Evolutionary conservation across 2,113 vertebrate genomes (phyloP), one percentile per base, ranked within the genome.

Genomic region (Nanorana parkeri): DNA sequence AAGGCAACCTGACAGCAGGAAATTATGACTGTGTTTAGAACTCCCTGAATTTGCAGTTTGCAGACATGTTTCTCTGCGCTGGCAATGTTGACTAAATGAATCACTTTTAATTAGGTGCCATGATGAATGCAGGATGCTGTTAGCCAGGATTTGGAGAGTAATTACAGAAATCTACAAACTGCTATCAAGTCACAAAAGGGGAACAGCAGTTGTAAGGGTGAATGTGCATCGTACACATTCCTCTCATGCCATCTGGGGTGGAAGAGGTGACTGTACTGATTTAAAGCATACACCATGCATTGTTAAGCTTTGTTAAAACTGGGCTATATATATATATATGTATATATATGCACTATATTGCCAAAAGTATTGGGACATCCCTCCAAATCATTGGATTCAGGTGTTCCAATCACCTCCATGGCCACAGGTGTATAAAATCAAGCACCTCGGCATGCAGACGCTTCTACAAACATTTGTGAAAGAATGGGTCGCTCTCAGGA

Each of bases 51-150:
- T 58, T 60, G 52, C 36, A 47, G 20, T n/a, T 52, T 56, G 60
- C 61, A 11, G 65, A 47, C 69, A 15, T 21, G 55, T 47, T 68
- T 36, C 17, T 67, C 56, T 67, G 17, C 13, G 19, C n/a, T 63
- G 56, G 56, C 47, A 58, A 79, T n/a, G 8, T 41, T 68, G 51
- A 67, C 17, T 78, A 68, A 55, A 73, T 82, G 36, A 55, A 65
- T 82, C 80, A 54, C 47, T 76, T 61, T 78, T 69, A 77, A 83
- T 78, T 72, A 77, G 74, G 72, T 47, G 19, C 51, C 32, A 54
- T 69, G 77, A 69, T 72, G 68, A 81, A 72, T 24, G 21, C 17
- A 29, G 47, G 55, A 52, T 10, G 52, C 74, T 32, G 47, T 2
- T 28, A 24, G 65, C 64, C 68, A 17, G 61, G 78, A 10, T 36